Percentiles rank a stretch among this genome's conserved stretches.
Evolutionary conservation across 2,113 vertebrate genomes (phyloP).

Genomic region (Sapajus apella): DNA sequence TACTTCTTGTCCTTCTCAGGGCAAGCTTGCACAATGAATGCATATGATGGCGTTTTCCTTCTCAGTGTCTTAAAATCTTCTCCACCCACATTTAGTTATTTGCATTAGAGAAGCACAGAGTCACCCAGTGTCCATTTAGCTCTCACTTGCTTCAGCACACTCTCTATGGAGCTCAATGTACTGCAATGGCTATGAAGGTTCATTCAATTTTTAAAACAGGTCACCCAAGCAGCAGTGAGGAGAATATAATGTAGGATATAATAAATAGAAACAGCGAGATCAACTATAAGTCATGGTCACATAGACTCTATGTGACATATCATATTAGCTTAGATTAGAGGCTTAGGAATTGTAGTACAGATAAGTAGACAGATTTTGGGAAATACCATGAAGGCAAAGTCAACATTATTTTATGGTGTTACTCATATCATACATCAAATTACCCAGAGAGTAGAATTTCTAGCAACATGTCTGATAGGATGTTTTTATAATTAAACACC

Average conservation of each 20-base stretch:
- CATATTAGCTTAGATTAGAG: background rate
- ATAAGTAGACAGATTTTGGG: background rate
- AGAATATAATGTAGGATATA: background rate
- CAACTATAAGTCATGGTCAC: background rate
- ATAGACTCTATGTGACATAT: background rate
- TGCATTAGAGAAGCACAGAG: background rate
- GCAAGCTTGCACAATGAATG: background rate
- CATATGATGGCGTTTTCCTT: background rate
- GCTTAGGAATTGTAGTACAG: background rate
- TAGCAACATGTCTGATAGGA: background rate
- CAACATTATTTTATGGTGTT: background rate
- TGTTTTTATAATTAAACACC: background rate
- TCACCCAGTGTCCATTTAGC: background rate
- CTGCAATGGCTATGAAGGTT: constrained; percentile 92
- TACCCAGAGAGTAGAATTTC: background rate
- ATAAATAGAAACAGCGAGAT: background rate
- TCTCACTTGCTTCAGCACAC: constrained; percentile 86
- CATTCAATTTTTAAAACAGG: background rate
- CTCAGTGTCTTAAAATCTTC: background rate
- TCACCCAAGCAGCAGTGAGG: background rate
- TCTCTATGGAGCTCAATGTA: constrained; percentile 89
- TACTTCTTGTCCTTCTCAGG: background rate
- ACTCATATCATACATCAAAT: background rate
- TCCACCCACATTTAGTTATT: background rate
- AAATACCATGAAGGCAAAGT: background rate